Conservation (phyloP, 2,888 invertebrate genomes). For the Nasonovia ribisnigri region DNA sequence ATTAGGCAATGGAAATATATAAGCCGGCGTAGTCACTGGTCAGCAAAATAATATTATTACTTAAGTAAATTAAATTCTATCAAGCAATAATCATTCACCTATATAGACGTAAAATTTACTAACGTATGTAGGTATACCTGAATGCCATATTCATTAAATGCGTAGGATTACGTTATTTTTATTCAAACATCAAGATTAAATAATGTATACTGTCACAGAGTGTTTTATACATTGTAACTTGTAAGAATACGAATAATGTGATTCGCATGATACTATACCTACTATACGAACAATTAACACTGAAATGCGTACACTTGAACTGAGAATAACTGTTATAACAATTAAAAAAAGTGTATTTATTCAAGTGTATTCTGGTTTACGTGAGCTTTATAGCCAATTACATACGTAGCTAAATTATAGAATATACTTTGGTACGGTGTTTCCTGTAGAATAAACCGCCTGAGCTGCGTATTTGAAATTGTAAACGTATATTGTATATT, state of each 20-base stretch:
- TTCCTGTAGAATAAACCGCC: not conserved
- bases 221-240: not conserved
- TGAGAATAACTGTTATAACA: constrained; percentile 10
- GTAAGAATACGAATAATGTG: not conserved
- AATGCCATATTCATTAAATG: too few species aligned
- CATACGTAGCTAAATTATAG: not conserved
- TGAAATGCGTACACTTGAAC: too few species aligned
- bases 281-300: not conserved
- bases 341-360: constrained; percentile 31
- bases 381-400: not conserved
- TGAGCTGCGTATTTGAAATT: not conserved
- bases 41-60: too few species aligned
- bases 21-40: not conserved
- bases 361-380: not conserved
- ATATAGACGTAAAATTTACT: too few species aligned
- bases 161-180: not conserved
- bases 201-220: not conserved
- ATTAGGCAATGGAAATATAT: not conserved
- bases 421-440: not conserved
- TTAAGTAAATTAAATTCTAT: too few species aligned
- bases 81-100: too few species aligned
- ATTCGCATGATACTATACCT: not conserved
- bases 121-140: too few species aligned
- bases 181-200: not conserved
- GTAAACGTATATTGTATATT: not conserved